phyloP scores from a whole-genome alignment of 2,113 vertebrate genomes.

The Hyla sarda region DNA sequence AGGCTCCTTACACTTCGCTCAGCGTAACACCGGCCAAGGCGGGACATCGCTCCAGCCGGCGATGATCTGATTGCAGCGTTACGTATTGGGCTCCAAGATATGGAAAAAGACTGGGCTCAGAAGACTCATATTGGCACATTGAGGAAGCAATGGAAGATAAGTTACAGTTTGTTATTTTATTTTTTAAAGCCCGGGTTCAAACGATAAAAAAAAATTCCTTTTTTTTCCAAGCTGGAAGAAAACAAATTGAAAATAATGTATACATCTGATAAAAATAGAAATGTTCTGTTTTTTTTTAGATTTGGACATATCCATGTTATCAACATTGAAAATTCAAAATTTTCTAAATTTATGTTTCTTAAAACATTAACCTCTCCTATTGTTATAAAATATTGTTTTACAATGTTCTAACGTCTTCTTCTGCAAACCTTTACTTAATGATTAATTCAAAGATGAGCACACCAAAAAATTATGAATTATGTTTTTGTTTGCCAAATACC shows the following conservation, averaged over 20 bases:
- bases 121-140: too few species aligned
- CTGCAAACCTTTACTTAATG: slow-evolving; percentile 60
- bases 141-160: too few species aligned
- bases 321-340: neutral
- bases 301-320: neutral
- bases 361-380: neutral
- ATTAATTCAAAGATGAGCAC: slow-evolving; percentile 59
- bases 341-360: neutral
- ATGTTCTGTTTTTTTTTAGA: neutral
- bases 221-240: neutral
- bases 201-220: too few species aligned
- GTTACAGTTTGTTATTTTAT: too few species aligned
- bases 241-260: neutral
- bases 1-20: too few species aligned
- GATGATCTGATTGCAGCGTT: too few species aligned
- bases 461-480: slow-evolving; percentile 64
- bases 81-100: too few species aligned
- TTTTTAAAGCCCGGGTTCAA: too few species aligned
- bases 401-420: slow-evolving; percentile 47
- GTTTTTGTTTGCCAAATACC: slow-evolving; percentile 62
- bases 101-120: too few species aligned
- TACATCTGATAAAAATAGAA: neutral
- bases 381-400: neutral
- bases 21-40: too few species aligned
- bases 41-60: too few species aligned